Base-by-base conservation (phyloP, 53 echinoderm and acorn worm genomes). In the Arbacia lixula region DNA sequence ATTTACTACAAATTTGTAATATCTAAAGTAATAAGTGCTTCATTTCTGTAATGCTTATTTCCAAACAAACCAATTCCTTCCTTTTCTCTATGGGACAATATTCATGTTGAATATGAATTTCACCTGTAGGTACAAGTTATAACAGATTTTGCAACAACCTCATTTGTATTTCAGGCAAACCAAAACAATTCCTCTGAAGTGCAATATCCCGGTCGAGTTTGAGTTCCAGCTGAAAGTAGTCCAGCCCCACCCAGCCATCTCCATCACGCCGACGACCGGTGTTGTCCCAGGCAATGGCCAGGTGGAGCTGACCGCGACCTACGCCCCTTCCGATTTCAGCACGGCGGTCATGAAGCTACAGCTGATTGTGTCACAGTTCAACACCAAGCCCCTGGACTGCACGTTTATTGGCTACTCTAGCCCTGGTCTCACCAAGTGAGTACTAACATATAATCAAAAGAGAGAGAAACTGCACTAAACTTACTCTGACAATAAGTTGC, bases 271-370 rank as follows among this genome's bases (percentile, higher is more conserved):
- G 0, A 72, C 90, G 56, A 84, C 65, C 21, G 97, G 97, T 20
- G 60, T 90, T 11, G 90, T 96, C 27, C 97, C 97, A 10, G 97
- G 87, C 31, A 89, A 91, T 31, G 91, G 93, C 0, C 89, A 96
- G 72, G 82, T 87, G 31, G 65, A 86, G 19, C 73, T 96, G 41
- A 85, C 71, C 1, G 88, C 94, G 6, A 93, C 97, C 12, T 96
- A 94, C 72, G 66, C 93, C 25, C 97, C 97, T 1, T 94, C 92
- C 6, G 97, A 96, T 66, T 96, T 94, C 88, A 92, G 86, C 79
- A 96, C 97, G 9, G 97, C 97, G 12, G 50, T 94, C 36, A 90
- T 94, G 97, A 96, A 96, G 78, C 68, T 96, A 5, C 97, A 96
- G 76, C 84, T 96, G 46, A 87, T 80, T 34, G 92, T 94, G 43